Percentiles rank a stretch among this genome's conserved stretches.
Evolutionary conservation across 2,113 vertebrate genomes (phyloP).

Genomic region (Vulpes lagopus): DNA sequence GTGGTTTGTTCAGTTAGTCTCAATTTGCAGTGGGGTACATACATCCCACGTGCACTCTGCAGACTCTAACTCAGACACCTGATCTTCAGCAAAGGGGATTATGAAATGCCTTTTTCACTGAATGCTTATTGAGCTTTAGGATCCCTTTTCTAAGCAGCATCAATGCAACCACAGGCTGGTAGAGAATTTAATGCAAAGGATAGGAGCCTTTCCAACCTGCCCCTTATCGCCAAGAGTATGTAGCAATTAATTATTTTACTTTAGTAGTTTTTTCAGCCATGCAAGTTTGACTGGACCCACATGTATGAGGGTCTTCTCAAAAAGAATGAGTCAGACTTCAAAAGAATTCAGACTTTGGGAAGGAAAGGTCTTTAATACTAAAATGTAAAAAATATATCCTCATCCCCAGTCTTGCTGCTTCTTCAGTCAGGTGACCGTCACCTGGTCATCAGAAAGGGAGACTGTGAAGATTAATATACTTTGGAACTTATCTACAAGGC

Average conservation of each 20-base stretch:
- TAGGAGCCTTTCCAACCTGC: background rate
- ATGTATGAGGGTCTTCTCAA: background rate
- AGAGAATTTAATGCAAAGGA: background rate
- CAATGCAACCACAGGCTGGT: background rate
- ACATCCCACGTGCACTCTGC: background rate
- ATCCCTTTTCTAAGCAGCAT: background rate
- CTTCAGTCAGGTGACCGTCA: background rate
- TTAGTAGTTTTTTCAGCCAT: slow-evolving; percentile 31
- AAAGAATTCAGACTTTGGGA: slow-evolving; percentile 61
- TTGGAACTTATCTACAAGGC: slow-evolving; percentile 54
- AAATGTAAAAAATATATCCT: slow-evolving; percentile 6
- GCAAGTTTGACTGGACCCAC: slow-evolving; percentile 16
- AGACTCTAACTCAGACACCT: background rate
- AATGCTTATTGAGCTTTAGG: background rate
- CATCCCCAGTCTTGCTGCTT: background rate
- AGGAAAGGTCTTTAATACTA: slow-evolving; percentile 46
- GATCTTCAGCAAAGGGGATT: background rate
- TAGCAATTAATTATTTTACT: slow-evolving; percentile 39
- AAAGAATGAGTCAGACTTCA: slow-evolving; percentile 56
- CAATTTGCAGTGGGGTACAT: background rate
- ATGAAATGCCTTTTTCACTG: background rate
- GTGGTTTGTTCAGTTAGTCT: slow-evolving; percentile 52
- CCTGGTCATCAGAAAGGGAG: slow-evolving; percentile 22
- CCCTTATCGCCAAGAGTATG: background rate
- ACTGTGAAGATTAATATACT: background rate